These are phyloP conservation scores for Oscheius sp. DNA, from an alignment of 2,888 invertebrate species.

Conservation along the genomic window DNA sequence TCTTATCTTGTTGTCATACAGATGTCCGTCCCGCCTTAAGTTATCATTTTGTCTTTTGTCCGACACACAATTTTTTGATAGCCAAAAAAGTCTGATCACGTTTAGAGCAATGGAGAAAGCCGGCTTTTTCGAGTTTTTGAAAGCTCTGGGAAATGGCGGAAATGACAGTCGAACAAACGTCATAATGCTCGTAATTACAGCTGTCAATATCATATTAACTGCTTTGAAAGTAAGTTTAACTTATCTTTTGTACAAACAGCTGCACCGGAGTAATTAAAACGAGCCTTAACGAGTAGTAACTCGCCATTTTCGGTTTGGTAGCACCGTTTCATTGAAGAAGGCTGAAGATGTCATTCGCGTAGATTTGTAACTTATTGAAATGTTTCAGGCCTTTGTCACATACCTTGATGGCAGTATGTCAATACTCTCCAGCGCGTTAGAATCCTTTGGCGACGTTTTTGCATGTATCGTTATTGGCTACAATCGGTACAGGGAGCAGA, in stretches of 20 bases:
- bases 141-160: slow-evolving; percentile 1
- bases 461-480: slow-evolving; percentile 43
- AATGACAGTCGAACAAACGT: background rate
- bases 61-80: too few relatives aligned
- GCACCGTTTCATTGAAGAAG: too few relatives aligned
- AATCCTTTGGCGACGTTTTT: slow-evolving; percentile 56
- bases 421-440: slow-evolving; percentile 49
- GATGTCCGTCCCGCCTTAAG: too few relatives aligned
- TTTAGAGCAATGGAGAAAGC: background rate
- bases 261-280: too few relatives aligned
- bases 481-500: slow-evolving; percentile 29
- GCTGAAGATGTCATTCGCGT: too few relatives aligned
- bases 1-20: too few relatives aligned
- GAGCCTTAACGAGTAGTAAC: too few relatives aligned
- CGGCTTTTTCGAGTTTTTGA: background rate
- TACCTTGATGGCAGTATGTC: slow-evolving; percentile 47
- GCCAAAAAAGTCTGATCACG: too few relatives aligned
- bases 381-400: slow-evolving; percentile 38
- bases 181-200: slow-evolving; percentile 15
- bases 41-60: too few relatives aligned
- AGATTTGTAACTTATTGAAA: too few relatives aligned
- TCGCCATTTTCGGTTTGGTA: too few relatives aligned
- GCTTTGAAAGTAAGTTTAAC: background rate
- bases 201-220: slow-evolving; percentile 20
- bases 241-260: too few relatives aligned